phyloP scores from a whole-genome alignment of 2,113 vertebrate genomes.

The Tragulus kanchil region DNA sequence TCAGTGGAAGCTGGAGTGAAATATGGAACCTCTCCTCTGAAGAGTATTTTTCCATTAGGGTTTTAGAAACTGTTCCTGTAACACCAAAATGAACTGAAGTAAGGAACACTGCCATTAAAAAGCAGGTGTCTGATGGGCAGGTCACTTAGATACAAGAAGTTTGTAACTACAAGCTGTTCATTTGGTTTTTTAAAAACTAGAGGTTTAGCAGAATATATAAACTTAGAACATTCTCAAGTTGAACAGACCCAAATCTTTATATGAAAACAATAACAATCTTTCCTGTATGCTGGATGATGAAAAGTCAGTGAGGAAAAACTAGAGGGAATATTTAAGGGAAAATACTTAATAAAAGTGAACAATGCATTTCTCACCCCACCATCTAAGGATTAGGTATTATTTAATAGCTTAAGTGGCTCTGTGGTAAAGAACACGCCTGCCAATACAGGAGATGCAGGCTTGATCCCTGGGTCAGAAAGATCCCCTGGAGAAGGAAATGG shows the following conservation, averaged over 20 bases:
- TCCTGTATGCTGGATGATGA: background rate
- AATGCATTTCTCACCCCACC: background rate
- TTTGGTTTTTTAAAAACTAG: background rate
- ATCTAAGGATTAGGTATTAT: conserved; percentile 29
- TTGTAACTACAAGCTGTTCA: background rate
- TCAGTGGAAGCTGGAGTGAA: background rate
- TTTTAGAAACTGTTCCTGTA: conserved; percentile 17
- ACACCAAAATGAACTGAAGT: background rate
- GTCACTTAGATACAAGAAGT: background rate
- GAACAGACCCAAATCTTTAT: background rate
- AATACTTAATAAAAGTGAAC: conserved; percentile 27
- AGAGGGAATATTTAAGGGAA: background rate
- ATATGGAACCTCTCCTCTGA: background rate
- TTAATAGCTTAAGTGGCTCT: background rate
- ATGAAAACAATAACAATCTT: conserved; percentile 11
- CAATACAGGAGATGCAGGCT: background rate
- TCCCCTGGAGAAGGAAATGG: background rate
- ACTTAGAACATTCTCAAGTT: background rate
- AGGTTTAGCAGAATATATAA: background rate
- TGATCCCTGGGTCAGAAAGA: background rate
- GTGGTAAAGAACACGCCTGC: background rate
- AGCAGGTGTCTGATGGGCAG: background rate
- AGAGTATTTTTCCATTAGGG: background rate
- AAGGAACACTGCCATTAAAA: background rate
- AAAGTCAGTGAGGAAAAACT: background rate